Conservation (phyloP, 1,140 invertebrate genomes). For the Drosophila orosa region DNA sequence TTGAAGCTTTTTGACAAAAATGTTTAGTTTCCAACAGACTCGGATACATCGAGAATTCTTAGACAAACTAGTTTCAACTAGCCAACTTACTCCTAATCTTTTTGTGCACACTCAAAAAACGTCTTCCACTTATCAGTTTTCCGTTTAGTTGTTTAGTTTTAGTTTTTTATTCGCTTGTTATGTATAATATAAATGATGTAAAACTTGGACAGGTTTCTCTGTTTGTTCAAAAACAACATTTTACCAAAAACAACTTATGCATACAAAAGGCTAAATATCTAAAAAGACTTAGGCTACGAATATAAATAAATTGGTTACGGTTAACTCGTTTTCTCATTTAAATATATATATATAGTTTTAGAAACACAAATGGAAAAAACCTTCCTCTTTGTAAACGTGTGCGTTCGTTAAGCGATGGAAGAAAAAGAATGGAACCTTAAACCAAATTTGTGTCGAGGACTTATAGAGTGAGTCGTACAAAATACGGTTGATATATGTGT, state of each 20-base stretch:
- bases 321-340: constrained; percentile 17
- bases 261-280: constrained; percentile 54
- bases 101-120: constrained; percentile 41
- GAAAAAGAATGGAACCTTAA: constrained; percentile 39
- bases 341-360: constrained; percentile 7
- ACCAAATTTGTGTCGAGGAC: constrained; percentile 10
- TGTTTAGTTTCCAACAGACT: constrained; percentile 23
- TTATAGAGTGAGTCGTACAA: constrained; percentile 26
- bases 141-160: constrained; percentile 10
- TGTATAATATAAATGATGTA: constrained; percentile 65
- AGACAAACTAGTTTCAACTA: constrained; percentile 16
- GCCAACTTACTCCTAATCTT: constrained; percentile 7
- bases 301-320: constrained; percentile 43
- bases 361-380: constrained; percentile 40
- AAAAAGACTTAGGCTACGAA: constrained; percentile 50
- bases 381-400: constrained; percentile 17
- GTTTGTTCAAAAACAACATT: constrained; percentile 44
- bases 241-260: constrained; percentile 62
- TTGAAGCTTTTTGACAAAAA: constrained; percentile 51
- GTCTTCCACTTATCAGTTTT: constrained; percentile 26
- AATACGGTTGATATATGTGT: constrained; percentile 45
- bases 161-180: constrained; percentile 10
- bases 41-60: constrained; percentile 37
- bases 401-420: constrained; percentile 34
- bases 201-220: constrained; percentile 67